Evolutionary conservation across 1,140 invertebrate genomes (phyloP), one percentile per base, ranked within the genome.

Genomic region (Helicoverpa armigera): DNA sequence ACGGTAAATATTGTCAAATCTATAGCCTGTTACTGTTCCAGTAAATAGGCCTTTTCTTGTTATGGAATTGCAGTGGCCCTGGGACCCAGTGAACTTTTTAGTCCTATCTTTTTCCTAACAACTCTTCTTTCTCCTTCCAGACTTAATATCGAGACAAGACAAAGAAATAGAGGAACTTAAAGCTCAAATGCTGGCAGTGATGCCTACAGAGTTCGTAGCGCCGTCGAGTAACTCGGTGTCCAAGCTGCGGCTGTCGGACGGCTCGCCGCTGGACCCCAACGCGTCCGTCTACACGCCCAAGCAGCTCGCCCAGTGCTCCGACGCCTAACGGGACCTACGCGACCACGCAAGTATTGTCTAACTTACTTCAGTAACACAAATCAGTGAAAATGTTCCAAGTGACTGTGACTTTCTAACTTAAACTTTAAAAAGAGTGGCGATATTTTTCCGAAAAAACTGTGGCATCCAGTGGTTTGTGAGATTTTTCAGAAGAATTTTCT

Each of bases 161-260:
- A 98, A 98, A 92, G 98, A 99, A 95, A 97, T 99, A 83, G 97
- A 97, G 87, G 97, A 98, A 88, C 96, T 99, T 85, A 99, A 99
- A 94, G 98, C 98, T 69, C 98, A 99, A 95, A 97, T 98, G 87
- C 95, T 99, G 93, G 98, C 98, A 53, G 97, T 99, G 80, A 98
- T 99, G 97, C 98, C 98, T 43, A 96, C 97, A 85, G 97, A 92
- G 81, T 88, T 94, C 74, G 90, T 92, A 74, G 87, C 90, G 76
- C 86, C 90, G 9, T 83, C 90, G 89, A 82, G 89, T 92, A 84
- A 90, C 87, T 79, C 95, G 88, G 96, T 96, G 83, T 97, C 96
- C 79, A 96, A 96, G 86, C 95, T 97, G 72, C 95, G 96, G 31
- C 91, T 96, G 23, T 88, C 91, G 11, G 94, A 95, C 80, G 86